phyloP scores from a whole-genome alignment of 2,888 invertebrate species.

The Tinea pellionella region DNA sequence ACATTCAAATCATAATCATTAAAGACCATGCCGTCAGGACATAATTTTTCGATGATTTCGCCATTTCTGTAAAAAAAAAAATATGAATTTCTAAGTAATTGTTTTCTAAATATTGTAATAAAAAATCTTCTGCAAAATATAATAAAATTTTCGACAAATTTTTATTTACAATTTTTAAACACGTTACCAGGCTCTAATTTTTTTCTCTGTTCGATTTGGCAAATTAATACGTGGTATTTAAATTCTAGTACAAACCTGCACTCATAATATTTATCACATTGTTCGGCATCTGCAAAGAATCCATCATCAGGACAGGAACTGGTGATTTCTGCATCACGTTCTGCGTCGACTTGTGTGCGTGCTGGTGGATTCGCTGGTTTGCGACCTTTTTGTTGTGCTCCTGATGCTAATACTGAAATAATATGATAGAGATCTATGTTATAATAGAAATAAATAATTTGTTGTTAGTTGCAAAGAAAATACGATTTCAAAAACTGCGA shows the following conservation, averaged over 20 bases:
- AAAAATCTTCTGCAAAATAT: no score
- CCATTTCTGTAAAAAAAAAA: conserved; percentile 72
- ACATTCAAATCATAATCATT: conserved; percentile 85
- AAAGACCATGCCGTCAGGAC: conserved; percentile 91
- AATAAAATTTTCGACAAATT: no score
- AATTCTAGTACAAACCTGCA: conserved; percentile 63
- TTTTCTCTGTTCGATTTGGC: no score
- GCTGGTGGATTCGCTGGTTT: conserved; percentile 44
- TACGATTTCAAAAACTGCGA: no score
- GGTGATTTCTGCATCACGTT: conserved; percentile 64
- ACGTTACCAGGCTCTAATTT: no score
- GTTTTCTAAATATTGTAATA: no score
- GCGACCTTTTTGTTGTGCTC: conserved; percentile 23
- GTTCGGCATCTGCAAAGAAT: conserved; percentile 85
- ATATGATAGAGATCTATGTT: not conserved
- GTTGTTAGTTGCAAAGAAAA: no score
- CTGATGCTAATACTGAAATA: conserved; percentile 41
- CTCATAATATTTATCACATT: conserved; percentile 90
- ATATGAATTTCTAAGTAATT: not conserved
- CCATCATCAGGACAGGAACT: conserved; percentile 86
- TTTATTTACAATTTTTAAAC: not conserved
- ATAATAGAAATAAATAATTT: no score
- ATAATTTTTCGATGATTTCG: conserved; percentile 79
- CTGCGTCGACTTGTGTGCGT: conserved; percentile 27
- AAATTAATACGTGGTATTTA: no score